Evolutionary conservation across 2,113 vertebrate species (phyloP), one percentile per base, ranked within the genome.

Genomic region (Butorides virescens): DNA sequence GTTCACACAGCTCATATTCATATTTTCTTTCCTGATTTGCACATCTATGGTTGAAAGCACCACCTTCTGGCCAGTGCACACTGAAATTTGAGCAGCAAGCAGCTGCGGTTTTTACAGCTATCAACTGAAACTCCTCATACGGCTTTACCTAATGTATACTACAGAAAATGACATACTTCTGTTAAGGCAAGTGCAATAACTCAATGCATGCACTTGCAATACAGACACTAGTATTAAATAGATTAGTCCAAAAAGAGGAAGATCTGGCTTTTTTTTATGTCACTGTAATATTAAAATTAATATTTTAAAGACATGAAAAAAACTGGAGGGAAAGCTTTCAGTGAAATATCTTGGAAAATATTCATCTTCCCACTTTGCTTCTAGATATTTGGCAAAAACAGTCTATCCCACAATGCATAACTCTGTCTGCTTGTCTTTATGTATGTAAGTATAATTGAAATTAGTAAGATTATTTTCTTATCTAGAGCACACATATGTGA

Each of bases 31-130:
- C 11, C 36, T 2, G 5, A 72, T 68, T n/a, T 78, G 20, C 53
- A 62, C 12, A 67, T 84, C 14, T 91, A 4, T 91, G 77, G 73
- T 66, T 97, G 78, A 97, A 97, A 96, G 94, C 87, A 81, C 95
- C 96, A 97, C 73, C 96, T 97, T 91, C 93, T 96, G 96, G 96
- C 59, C 62, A 71, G 59, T 2, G 22, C 16, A 68, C 50, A 44
- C 55, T 58, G 36, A 73, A 78, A 78, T 75, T 10, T 92, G 58
- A 77, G 18, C 21, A 86, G 58, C n/a, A 70, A 79, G 27, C 17
- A 86, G 58, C 29, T 72, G 8, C 15, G 37, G 7, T 34, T 29
- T 25, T 50, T 76, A 47, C 9, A 83, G 19, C 16, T 72, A 86
- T 29, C 8, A 52, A 3, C 27, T n/a, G 11, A 78, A 96, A 96